These are phyloP conservation scores for Caenorhabditis inopinata DNA, from an alignment of 1,140 invertebrate species.

Conservation along the genomic window DNA sequence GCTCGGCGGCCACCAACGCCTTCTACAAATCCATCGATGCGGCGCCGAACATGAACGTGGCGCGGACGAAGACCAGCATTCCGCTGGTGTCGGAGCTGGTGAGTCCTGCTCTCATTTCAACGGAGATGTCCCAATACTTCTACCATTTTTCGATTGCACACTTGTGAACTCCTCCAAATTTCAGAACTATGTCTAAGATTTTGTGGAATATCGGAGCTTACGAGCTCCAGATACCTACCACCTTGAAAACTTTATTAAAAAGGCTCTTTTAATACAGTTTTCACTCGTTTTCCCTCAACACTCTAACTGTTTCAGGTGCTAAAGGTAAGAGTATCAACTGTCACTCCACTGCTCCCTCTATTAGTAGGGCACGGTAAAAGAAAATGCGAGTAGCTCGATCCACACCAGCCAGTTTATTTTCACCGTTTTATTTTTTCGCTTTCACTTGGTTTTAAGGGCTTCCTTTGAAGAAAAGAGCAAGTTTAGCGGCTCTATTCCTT, in stretches of 20 bases:
- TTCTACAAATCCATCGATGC: constrained; percentile 99
- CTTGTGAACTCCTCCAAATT: not conserved
- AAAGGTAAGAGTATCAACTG: constrained; percentile 48
- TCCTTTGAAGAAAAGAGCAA: too few species aligned
- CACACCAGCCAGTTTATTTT: not conserved
- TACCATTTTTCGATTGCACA: constrained; percentile 19
- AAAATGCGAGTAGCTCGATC: too few species aligned
- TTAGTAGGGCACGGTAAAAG: not conserved
- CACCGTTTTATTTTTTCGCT: not conserved
- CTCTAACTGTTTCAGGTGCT: constrained; percentile 47
- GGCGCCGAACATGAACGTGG: constrained; percentile 94
- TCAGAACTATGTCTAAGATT: too few species aligned
- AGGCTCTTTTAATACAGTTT: not conserved
- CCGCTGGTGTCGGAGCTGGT: constrained; percentile 97
- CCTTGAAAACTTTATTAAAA: too few species aligned
- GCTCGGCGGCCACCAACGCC: constrained; percentile 82
- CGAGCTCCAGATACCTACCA: too few species aligned
- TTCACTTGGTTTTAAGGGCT: not conserved
- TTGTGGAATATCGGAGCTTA: too few species aligned
- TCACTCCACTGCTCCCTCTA: not conserved
- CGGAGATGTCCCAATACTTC: not conserved
- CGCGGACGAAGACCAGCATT: constrained; percentile 83
- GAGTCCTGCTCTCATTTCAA: constrained; percentile 71
- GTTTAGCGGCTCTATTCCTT: too few species aligned
- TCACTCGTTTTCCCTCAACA: not conserved